These are phyloP conservation scores for Poeciliopsis gracilis DNA, from an alignment of 2,797 vertebrate genomes.

Conservation along the genomic window DNA sequence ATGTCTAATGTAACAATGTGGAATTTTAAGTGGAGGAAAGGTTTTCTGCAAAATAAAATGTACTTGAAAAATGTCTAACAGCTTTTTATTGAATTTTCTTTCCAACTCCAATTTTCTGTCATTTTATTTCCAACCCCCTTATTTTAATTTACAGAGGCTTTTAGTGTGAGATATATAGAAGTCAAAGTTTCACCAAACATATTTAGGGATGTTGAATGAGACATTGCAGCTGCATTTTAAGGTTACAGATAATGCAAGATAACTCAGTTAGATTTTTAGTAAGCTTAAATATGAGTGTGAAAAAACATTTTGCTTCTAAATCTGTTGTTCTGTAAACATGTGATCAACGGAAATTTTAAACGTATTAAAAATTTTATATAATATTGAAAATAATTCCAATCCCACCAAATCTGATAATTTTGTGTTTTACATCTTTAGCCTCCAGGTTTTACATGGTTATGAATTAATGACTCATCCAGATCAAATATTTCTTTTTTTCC, in stretches of 20 bases:
- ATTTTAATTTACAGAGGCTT: neutral
- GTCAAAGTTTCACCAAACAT: too few species aligned
- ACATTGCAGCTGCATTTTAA: neutral
- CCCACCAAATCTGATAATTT: too few species aligned
- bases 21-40: slow-evolving; percentile 34
- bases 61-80: slow-evolving; percentile 31
- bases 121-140: neutral
- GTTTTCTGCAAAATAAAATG: slow-evolving; percentile 57
- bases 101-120: slow-evolving; percentile 1
- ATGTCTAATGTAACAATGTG: slow-evolving; percentile 33
- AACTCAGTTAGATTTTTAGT: neutral
- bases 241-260: too few species aligned
- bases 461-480: neutral
- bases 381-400: neutral
- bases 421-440: neutral
- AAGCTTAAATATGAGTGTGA: neutral
- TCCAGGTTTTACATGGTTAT: neutral
- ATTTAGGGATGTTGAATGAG: neutral
- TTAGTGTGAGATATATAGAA: neutral
- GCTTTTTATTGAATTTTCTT: slow-evolving; percentile 55
- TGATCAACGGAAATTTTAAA: too few species aligned
- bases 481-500: neutral
- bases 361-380: neutral
- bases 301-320: neutral
- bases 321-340: too few species aligned